A percentile compares a stretch with the other conserved stretches of the same genome.
Conservation (phyloP, 2,113 vertebrate genomes). For the Corythoichthys haematopterus region DNA sequence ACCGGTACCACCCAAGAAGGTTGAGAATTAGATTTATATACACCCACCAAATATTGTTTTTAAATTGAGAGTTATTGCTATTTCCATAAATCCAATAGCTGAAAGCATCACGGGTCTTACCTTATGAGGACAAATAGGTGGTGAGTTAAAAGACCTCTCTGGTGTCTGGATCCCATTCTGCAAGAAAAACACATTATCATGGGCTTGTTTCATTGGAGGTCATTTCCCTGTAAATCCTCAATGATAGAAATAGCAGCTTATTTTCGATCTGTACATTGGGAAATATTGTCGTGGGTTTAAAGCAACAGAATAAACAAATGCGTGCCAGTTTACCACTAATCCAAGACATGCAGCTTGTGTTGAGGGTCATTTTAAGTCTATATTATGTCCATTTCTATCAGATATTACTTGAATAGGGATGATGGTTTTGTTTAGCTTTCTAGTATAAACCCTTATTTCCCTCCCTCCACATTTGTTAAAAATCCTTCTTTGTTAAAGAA, state of each 20-base stretch:
- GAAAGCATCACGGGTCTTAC: slow-evolving; percentile 54
- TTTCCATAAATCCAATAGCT: slow-evolving; percentile 13
- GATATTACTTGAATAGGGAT: slow-evolving; percentile 3
- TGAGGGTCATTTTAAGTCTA: slow-evolving; percentile 50
- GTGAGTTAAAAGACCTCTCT: slow-evolving; percentile 68
- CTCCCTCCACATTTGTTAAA: slow-evolving; percentile 46
- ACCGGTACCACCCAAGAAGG: too few relatives aligned
- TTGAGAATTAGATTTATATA: not conserved
- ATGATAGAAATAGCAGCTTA: slow-evolving; percentile 51
- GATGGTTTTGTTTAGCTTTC: slow-evolving; percentile 31
- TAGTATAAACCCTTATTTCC: slow-evolving; percentile 18
- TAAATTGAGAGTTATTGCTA: not conserved
- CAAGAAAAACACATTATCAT: slow-evolving; percentile 64
- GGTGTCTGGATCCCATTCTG: slow-evolving; percentile 70
- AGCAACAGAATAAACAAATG: slow-evolving; percentile 25
- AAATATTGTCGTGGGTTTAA: slow-evolving; percentile 35
- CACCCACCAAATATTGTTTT: not conserved
- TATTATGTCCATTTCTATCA: slow-evolving; percentile 44
- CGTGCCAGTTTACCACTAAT: slow-evolving; percentile 42
- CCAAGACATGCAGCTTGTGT: slow-evolving; percentile 36
- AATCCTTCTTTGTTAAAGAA: slow-evolving; percentile 58
- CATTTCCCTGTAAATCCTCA: slow-evolving; percentile 46
- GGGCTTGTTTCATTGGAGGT: slow-evolving; percentile 34
- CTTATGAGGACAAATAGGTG: slow-evolving; percentile 75
- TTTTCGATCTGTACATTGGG: slow-evolving; percentile 36